Evolutionary conservation across 2,888 invertebrate species (phyloP).

Genomic region (Hirtodrosophila histrioides): DNA sequence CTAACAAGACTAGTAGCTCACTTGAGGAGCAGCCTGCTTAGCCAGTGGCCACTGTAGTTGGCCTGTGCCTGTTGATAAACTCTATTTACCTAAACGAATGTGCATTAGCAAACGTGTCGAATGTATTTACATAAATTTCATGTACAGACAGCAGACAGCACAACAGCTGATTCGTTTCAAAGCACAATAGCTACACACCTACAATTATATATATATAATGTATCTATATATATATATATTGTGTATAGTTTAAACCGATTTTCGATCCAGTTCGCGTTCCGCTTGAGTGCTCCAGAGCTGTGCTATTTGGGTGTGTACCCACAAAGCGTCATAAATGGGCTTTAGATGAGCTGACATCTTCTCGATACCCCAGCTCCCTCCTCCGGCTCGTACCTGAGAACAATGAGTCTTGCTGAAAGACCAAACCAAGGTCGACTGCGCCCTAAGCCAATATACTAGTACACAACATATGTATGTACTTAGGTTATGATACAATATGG

Average conservation of each 20-base stretch:
- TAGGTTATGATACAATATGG: constrained; percentile 18
- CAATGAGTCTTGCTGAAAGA: constrained; percentile 25
- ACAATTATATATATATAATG: not conserved
- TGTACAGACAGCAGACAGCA: constrained; percentile 5
- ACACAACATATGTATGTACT: not conserved
- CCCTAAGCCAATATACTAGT: constrained; percentile 28
- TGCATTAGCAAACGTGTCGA: constrained; percentile 48
- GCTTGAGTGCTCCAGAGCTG: constrained; percentile 52
- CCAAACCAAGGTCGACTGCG: constrained; percentile 48
- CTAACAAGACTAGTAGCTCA: too few species aligned
- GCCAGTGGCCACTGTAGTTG: too few species aligned
- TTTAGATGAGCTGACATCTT: constrained; percentile 20
- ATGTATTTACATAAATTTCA: constrained; percentile 47
- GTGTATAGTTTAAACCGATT: constrained; percentile 45
- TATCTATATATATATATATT: constrained; percentile 16
- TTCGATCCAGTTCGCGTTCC: constrained; percentile 63
- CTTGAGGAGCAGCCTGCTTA: too few species aligned
- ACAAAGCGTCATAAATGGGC: constrained; percentile 25
- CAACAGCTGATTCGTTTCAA: constrained; percentile 60
- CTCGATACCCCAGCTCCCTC: constrained; percentile 13
- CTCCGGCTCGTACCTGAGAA: constrained; percentile 25
- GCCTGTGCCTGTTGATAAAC: constrained; percentile 36
- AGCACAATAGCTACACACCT: constrained; percentile 33
- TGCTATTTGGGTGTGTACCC: constrained; percentile 53
- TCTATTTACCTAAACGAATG: constrained; percentile 46